A percentile compares a stretch with the other conserved stretches of the same genome.
These are phyloP conservation scores for Sepioteuthis lessoniana DNA, from an alignment of 2,888 invertebrate species.

Conservation along the genomic window DNA sequence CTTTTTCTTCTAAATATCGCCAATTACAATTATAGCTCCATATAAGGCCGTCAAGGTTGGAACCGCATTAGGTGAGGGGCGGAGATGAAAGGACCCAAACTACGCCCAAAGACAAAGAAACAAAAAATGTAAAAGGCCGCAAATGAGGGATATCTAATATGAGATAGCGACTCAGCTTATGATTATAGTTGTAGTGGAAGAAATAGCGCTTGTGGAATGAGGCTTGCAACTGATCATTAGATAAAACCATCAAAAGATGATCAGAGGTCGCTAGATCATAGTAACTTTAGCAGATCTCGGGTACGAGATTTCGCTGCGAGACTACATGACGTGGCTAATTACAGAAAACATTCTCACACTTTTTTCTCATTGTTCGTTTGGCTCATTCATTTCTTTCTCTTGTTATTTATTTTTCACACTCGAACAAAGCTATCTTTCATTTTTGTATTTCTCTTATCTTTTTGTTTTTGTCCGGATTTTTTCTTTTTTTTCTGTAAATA, in stretches of 20 bases:
- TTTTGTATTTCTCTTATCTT: too few relatives aligned
- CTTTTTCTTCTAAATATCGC: slow-evolving; percentile 23
- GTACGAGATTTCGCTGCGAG: slow-evolving; percentile 20
- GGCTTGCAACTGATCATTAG: slow-evolving; percentile 33
- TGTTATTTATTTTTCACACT: not conserved
- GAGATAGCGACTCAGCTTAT: slow-evolving; percentile 33
- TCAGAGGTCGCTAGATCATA: slow-evolving; percentile 33
- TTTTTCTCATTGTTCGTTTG: not conserved
- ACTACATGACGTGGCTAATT: not conserved
- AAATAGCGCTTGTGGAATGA: slow-evolving; percentile 33
- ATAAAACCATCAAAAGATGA: slow-evolving; percentile 23
- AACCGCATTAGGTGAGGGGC: slow-evolving; percentile 25
- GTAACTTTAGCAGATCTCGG: not conserved
- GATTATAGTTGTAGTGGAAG: slow-evolving; percentile 33
- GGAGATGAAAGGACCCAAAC: slow-evolving; percentile 33
- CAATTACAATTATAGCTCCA: slow-evolving; percentile 8
- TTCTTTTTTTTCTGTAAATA: too few relatives aligned
- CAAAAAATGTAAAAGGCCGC: not conserved
- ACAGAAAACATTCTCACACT: not conserved
- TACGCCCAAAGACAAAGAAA: not conserved
- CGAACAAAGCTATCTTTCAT: too few relatives aligned
- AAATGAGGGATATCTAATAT: slow-evolving; percentile 33
- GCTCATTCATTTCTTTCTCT: not conserved
- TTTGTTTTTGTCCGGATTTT: too few relatives aligned
- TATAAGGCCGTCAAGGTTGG: not conserved